Base-by-base conservation (phyloP, 1,140 invertebrate species). In the Phortica variegata region DNA sequence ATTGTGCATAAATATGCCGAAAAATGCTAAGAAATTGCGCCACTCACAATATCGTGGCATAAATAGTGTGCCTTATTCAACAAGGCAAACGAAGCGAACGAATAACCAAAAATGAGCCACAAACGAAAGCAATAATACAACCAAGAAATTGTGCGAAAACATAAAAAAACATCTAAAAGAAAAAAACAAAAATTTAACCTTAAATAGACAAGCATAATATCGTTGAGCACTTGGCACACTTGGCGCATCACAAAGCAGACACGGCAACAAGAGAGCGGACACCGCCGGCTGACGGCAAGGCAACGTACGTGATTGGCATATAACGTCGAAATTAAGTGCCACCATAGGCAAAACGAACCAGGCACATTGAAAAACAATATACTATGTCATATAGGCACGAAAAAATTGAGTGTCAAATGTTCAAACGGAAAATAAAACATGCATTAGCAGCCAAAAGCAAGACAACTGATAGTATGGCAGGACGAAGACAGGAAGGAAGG, bases 261-360 rank as follows among this genome's bases (percentile, higher is more conserved):
- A 20, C 50, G 54, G 52, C 38, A 40, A 32, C 13, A 20, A 26
- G 18, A 38, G 34, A 48, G 47, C 32, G 23, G 20, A 41, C 47
- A 48, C 40, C 47, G 44, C n/a, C n/a, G 58, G 50, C 60, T 57
- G 29, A 63, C 60, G 63, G 65, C 60, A 52, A 45, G 46, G 58
- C 65, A 57, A 63, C 54, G 59, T 45, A 71, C 66, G 66, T 71
- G 66, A 71, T 61, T 60, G 58, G 68, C 72, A 71, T 71, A 63
- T 58, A 59, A 71, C 56, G 50, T 43, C 41, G 51, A 66, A 66
- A 66, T 71, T 61, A 63, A 68, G 70, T 71, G 52, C 49, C 62
- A 56, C 52, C 57, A 61, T 52, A 38, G 61, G 60, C 10, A 19
- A 19, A 40, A 23, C 54, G 54, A 48, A 54, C 53, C 40, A 47